Percentiles rank a stretch among this genome's conserved stretches.
Evolutionary conservation across 2,113 vertebrate species (phyloP).

Genomic region (Chaenogobius annularis): DNA sequence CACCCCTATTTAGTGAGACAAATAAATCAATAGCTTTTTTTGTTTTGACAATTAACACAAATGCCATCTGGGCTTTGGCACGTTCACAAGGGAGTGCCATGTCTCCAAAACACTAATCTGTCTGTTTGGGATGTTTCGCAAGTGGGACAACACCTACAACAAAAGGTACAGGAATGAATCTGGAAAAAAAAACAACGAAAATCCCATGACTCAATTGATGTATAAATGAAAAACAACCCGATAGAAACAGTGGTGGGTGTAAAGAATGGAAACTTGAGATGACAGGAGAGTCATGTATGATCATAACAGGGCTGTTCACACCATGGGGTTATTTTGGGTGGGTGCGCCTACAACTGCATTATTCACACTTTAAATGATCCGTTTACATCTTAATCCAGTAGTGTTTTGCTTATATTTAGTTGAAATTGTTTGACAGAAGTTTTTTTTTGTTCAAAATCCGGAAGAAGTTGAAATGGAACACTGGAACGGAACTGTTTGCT

Average conservation of each 20-base stretch:
- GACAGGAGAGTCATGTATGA: conserved; percentile 38
- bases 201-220: conserved; percentile 51
- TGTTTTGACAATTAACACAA: conserved; percentile 4
- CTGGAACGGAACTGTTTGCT: no score
- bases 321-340: background rate
- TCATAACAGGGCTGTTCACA: conserved; percentile 22
- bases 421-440: background rate
- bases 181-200: conserved; percentile 21
- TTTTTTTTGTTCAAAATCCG: background rate
- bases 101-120: background rate
- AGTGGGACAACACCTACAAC: conserved; percentile 18
- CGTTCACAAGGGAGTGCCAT: conserved; percentile 15
- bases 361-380: conserved; percentile 12
- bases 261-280: conserved; percentile 42
- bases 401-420: background rate
- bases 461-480: background rate
- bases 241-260: conserved; percentile 37
- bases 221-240: conserved; percentile 39
- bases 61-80: conserved; percentile 3
- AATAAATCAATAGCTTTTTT: conserved; percentile 39
- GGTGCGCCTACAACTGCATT: background rate
- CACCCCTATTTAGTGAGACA: conserved; percentile 33
- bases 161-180: background rate
- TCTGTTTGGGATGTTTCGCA: background rate
- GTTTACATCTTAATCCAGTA: conserved; percentile 13